Percentiles rank a stretch among this genome's conserved stretches.
These are phyloP conservation scores for Balanococcus diminutus DNA, from an alignment of 2,888 invertebrate genomes.

Conservation along the genomic window DNA sequence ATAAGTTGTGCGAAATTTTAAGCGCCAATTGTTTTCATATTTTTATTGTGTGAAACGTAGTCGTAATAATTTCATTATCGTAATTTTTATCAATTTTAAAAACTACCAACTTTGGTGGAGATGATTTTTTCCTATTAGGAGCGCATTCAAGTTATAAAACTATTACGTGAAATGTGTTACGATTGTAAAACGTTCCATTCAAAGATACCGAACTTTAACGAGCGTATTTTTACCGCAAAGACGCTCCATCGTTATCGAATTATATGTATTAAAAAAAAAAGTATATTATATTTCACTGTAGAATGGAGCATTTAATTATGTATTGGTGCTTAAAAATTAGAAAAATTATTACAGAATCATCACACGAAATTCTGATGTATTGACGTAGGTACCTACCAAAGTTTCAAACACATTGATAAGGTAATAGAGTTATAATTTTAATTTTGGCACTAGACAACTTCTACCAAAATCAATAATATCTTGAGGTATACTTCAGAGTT, in stretches of 20 bases:
- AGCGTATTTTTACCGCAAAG: background rate
- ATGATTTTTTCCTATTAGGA: constrained; percentile 15
- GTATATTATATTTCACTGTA: too few relatives aligned
- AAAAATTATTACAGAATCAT: background rate
- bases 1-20: background rate
- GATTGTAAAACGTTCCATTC: background rate
- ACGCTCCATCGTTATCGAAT: background rate
- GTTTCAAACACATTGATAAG: too few relatives aligned
- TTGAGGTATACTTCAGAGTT: background rate
- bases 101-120: background rate
- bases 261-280: background rate
- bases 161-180: background rate
- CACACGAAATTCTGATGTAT: background rate
- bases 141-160: constrained; percentile 4
- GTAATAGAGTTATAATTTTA: background rate
- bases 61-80: constrained; percentile 37
- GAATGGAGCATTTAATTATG: background rate
- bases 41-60: constrained; percentile 23
- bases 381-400: background rate
- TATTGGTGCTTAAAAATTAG: too few relatives aligned
- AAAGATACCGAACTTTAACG: background rate
- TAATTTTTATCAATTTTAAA: constrained; percentile 32
- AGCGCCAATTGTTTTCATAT: constrained; percentile 26
- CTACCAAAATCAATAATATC: background rate
- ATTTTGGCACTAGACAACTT: background rate